Base-by-base conservation (phyloP, 1,140 invertebrate genomes). In the Heterodera carotae region DNA sequence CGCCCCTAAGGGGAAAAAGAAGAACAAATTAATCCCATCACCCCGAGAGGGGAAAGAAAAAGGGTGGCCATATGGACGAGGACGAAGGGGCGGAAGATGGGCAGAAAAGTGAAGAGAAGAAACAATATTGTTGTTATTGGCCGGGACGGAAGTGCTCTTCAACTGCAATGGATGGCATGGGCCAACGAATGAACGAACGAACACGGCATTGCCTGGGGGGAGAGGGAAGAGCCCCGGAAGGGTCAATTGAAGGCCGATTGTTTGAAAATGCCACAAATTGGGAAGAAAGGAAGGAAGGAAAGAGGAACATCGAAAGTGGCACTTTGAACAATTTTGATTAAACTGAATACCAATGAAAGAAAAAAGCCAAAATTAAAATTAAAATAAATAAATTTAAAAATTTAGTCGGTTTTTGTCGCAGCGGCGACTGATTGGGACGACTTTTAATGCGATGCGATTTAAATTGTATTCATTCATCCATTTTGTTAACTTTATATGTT, bases 71-170 rank as follows among this genome's bases (percentile, higher is more conserved):
- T 66, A 66, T 66, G 62, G 62, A 29, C 25, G 33, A 31, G 27
- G 22, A 43, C n/a, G n/a, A n/a, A n/a, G n/a, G n/a, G n/a, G n/a
- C 39, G 39, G 48, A 56, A 56, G 22, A 22, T 56, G 48, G 48
- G 22, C 12, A 56, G 22, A 18, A 34, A 66, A 15, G 29, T 22
- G 48, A 53, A 53, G 48, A 53, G 22, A 22, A 31, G 62, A n/a
- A 66, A 62, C 60, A 62, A 62, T 62, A 62, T 62, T 62, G 60
- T 62, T n/a, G n/a, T 62, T 62, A n/a, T 31, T n/a, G 29, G n/a
- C 7, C n/a, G n/a, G n/a, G 60, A 7, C 8, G 8, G 60, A n/a
- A 66, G 62, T 6, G 62, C 62, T 22, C 62, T 66, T 34, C 62
- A 66, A 27, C 62, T 12, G 29, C 10, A 56, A 22, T 1, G 22